Conservation (phyloP, 1,140 invertebrate genomes). For the Orchesella cincta region DNA sequence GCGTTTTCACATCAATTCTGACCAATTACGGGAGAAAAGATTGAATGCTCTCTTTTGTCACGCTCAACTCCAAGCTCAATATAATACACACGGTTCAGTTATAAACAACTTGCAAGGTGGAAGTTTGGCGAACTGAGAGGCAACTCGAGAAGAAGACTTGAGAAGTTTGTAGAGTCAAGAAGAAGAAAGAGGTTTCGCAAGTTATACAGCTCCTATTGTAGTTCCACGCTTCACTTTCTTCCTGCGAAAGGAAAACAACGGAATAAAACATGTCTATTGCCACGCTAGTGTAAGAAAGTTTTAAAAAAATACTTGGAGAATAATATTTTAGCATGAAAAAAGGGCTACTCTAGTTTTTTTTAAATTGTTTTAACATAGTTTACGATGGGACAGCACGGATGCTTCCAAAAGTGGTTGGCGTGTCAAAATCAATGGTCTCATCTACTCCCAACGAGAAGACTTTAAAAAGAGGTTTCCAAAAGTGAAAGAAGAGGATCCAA, state of each 20-base stretch:
- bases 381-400: background rate
- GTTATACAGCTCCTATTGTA: background rate
- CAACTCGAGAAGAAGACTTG: background rate
- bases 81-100: too few species aligned
- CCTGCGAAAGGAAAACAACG: background rate
- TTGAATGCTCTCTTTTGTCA: too few species aligned
- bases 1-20: too few species aligned
- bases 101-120: background rate
- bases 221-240: background rate
- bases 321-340: background rate
- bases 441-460: constrained; percentile 24
- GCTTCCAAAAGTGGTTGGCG: constrained; percentile 13
- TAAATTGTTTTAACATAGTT: background rate
- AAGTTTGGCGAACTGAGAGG: background rate
- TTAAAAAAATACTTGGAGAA: background rate
- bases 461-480: constrained; percentile 31
- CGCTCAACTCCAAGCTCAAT: too few species aligned
- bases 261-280: constrained; percentile 3
- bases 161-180: background rate
- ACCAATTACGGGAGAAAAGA: too few species aligned
- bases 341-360: too few species aligned
- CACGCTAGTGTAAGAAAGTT: constrained; percentile 2
- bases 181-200: background rate
- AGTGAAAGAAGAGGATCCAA: constrained; percentile 14
- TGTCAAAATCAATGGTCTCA: constrained; percentile 34